phyloP scores from a whole-genome alignment of 2,797 vertebrate species.

The Rhincodon typus region DNA sequence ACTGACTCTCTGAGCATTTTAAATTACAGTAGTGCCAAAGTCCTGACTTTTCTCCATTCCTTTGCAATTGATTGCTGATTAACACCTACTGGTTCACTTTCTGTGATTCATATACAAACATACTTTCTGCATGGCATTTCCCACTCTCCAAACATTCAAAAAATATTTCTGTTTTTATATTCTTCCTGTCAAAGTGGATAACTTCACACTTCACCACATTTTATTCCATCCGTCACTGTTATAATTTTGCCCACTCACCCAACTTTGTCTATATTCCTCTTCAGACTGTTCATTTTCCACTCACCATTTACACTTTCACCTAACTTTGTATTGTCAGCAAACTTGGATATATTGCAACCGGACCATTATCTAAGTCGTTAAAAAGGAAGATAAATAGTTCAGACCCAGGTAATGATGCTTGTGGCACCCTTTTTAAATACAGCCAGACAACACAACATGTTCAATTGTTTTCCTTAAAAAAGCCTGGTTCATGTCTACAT shows the following conservation, averaged over 20 bases:
- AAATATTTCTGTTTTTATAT: background rate
- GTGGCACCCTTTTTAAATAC: background rate
- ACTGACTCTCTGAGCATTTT: too few relatives aligned
- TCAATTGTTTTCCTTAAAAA: too few relatives aligned
- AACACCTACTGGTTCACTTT: background rate
- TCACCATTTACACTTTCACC: background rate
- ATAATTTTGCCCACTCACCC: background rate
- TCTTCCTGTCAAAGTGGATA: background rate
- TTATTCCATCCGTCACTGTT: background rate
- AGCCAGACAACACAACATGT: background rate
- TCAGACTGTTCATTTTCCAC: background rate
- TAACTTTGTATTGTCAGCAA: background rate
- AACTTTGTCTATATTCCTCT: background rate
- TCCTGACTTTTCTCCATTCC: too few relatives aligned
- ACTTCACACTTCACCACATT: background rate
- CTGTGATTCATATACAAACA: background rate
- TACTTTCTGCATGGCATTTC: background rate
- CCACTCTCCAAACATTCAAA: background rate
- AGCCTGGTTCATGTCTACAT: too few relatives aligned
- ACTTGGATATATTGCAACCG: background rate
- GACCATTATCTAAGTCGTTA: background rate
- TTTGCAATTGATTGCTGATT: background rate
- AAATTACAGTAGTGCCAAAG: too few relatives aligned
- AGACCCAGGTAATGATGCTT: background rate
- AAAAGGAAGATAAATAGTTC: background rate